Conservation (phyloP, 2,888 invertebrate genomes). For the Biston stratarius region DNA sequence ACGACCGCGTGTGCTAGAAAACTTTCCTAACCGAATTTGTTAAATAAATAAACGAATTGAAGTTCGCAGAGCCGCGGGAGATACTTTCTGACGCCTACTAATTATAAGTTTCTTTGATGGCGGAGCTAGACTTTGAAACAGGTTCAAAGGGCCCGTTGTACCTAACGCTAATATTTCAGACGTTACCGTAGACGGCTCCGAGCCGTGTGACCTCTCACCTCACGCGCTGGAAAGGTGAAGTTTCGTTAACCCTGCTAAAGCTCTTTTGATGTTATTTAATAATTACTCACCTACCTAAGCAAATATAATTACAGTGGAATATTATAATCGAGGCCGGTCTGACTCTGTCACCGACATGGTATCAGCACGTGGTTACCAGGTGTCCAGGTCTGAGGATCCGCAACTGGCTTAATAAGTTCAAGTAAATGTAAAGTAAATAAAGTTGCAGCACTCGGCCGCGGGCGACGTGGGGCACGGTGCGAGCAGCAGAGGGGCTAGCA, state of each 20-base stretch:
- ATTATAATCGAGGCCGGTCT: neutral
- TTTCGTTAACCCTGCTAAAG: neutral
- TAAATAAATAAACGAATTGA: conserved; percentile 4
- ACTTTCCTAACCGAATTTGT: conserved; percentile 8
- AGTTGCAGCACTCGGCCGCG: too few relatives aligned
- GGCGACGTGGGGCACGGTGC: too few relatives aligned
- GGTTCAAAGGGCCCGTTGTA: conserved; percentile 2
- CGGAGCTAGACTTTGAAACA: conserved; percentile 10
- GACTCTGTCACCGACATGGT: too few relatives aligned
- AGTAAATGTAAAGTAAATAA: too few relatives aligned
- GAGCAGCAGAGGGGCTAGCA: too few relatives aligned
- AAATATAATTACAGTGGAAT: neutral
- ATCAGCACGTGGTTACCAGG: neutral
- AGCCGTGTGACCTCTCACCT: neutral
- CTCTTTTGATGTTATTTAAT: neutral
- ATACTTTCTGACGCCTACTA: neutral
- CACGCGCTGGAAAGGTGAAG: neutral
- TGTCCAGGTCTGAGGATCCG: too few relatives aligned
- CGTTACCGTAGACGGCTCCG: neutral
- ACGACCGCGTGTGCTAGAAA: neutral
- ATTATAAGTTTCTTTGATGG: conserved; percentile 1
- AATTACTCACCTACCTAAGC: neutral
- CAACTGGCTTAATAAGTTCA: too few relatives aligned
- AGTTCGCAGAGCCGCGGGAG: neutral
- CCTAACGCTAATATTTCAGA: neutral